Evolutionary conservation across 2,113 vertebrate species (phyloP).

Genomic region (Rhinolophus sinicus): DNA sequence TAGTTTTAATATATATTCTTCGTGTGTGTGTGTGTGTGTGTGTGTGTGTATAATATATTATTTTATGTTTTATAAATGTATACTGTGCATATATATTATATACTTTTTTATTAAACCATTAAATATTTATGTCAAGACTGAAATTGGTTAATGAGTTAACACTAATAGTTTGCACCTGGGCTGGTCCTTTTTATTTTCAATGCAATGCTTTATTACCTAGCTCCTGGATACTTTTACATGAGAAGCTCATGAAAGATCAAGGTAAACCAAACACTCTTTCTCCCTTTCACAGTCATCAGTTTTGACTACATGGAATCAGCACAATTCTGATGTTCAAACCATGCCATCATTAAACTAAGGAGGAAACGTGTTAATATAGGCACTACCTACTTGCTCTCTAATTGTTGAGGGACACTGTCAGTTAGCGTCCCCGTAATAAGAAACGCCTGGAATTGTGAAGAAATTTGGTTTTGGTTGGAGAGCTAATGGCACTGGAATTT

Average conservation of each 20-base stretch:
- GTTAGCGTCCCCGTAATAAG: not conserved
- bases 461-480: slow-evolving; percentile 26
- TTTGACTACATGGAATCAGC: not conserved
- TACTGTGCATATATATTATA: not conserved
- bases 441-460: not conserved
- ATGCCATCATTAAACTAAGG: not conserved
- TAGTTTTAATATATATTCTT: not conserved
- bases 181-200: slow-evolving; percentile 4
- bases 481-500: not conserved
- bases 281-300: not conserved
- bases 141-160: not conserved
- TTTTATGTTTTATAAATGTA: not conserved
- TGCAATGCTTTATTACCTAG: not conserved
- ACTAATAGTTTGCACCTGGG: not conserved
- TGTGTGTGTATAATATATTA: not conserved
- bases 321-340: not conserved
- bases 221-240: not conserved
- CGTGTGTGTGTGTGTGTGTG: not conserved
- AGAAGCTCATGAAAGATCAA: not conserved
- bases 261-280: not conserved
- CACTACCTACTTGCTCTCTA: not conserved
- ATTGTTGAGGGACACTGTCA: not conserved
- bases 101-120: not conserved
- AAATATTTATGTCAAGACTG: not conserved
- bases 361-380: not conserved